A percentile compares a stretch with the other conserved stretches of the same genome.
Conservation (phyloP, 2,113 vertebrate genomes). For the Gobius niger region DNA sequence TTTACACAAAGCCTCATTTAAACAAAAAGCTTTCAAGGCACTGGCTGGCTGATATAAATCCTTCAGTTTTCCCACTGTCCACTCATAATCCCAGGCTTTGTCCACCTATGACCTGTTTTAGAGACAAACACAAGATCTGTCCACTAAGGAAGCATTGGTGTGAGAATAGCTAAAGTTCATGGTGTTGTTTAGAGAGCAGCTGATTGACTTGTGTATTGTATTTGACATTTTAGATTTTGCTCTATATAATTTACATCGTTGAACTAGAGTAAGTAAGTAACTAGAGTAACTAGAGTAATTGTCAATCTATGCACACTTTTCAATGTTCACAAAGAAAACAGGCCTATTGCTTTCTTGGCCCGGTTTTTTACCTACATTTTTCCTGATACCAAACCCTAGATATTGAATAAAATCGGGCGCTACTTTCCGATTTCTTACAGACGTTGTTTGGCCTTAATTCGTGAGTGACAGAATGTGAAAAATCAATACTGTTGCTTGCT, state of each 20-base stretch:
- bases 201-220: not conserved
- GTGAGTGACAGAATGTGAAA: not conserved
- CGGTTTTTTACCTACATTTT: too few relatives aligned
- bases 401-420: too few relatives aligned
- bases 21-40: conserved; percentile 35
- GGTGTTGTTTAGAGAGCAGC: not conserved
- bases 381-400: too few relatives aligned
- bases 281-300: too few relatives aligned
- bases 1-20: conserved; percentile 12
- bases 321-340: too few relatives aligned
- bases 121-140: not conserved
- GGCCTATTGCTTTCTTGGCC: too few relatives aligned
- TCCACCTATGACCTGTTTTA: conserved; percentile 26
- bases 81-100: conserved; percentile 25
- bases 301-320: too few relatives aligned
- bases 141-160: not conserved
- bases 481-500: not conserved
- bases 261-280: too few relatives aligned
- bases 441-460: not conserved
- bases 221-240: too few relatives aligned
- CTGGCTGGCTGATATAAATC: conserved; percentile 30
- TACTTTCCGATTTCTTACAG: not conserved
- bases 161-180: too few relatives aligned
- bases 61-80: conserved; percentile 26
- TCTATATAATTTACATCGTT: too few relatives aligned